These are phyloP conservation scores for Sphenodon punctatus DNA, from an alignment of 2,797 vertebrate species.

Conservation along the genomic window DNA sequence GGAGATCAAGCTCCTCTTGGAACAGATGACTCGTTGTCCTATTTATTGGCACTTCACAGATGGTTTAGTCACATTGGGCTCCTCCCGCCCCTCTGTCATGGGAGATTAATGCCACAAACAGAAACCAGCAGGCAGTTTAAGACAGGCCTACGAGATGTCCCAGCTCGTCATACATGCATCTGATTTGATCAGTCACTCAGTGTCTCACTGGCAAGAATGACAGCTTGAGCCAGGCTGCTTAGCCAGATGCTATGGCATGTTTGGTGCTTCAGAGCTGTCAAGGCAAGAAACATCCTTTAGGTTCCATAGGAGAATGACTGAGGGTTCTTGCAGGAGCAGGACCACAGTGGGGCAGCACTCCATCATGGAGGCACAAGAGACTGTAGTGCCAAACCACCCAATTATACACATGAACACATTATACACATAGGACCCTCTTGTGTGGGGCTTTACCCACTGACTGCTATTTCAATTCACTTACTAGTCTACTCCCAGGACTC, in stretches of 20 bases:
- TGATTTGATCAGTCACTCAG: conserved; percentile 59
- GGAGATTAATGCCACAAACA: conserved; percentile 47
- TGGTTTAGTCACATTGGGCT: conserved; percentile 25
- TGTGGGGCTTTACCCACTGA: too few species aligned
- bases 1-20: neutral
- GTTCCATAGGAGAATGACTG: too few species aligned
- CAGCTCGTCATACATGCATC: conserved; percentile 37
- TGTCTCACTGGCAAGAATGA: neutral
- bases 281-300: conserved; percentile 10
- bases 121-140: neutral
- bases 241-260: conserved; percentile 40
- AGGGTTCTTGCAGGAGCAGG: too few species aligned
- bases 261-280: conserved; percentile 44
- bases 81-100: conserved; percentile 48
- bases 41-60: conserved; percentile 32
- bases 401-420: too few species aligned
- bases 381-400: too few species aligned
- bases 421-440: too few species aligned
- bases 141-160: conserved; percentile 46
- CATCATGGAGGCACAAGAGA: too few species aligned
- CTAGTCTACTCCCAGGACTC: too few species aligned
- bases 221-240: conserved; percentile 32
- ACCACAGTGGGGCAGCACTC: too few species aligned
- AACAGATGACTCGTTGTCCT: conserved; percentile 17
- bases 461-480: too few species aligned